These are phyloP conservation scores for Stomatorhinus ivindoensis DNA, from an alignment of 2,113 vertebrate species.

Conservation along the genomic window DNA sequence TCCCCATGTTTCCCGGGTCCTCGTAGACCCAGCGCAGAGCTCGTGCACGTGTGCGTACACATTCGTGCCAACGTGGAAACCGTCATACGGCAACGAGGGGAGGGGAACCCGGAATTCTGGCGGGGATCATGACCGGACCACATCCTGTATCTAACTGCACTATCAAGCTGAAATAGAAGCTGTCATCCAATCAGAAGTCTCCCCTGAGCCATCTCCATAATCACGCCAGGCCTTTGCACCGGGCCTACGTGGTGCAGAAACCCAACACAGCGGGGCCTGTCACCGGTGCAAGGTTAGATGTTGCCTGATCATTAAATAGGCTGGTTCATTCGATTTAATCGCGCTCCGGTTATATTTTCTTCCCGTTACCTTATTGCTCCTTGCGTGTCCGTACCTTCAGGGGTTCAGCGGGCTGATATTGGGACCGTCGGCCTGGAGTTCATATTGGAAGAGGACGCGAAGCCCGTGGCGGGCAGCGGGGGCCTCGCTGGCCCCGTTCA, in stretches of 20 bases:
- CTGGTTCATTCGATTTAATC: constrained; percentile 12
- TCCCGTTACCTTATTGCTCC: constrained; percentile 4
- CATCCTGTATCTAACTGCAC: not conserved
- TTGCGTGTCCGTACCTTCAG: not conserved
- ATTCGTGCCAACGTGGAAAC: not conserved
- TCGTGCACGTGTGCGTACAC: not conserved
- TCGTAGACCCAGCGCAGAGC: not conserved
- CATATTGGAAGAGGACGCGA: constrained; percentile 15
- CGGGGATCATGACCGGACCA: not conserved
- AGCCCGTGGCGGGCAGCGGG: not conserved
- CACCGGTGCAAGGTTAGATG: constrained; percentile 3
- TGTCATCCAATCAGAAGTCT: not conserved
- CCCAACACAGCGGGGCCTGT: not conserved
- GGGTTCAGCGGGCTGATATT: not conserved
- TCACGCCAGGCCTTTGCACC: not conserved
- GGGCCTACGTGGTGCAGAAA: no score
- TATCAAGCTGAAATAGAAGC: not conserved
- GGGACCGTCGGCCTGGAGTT: not conserved
- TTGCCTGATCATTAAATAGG: constrained; percentile 1
- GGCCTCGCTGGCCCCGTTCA: constrained; percentile 19
- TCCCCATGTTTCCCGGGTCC: not conserved
- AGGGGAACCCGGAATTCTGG: not conserved
- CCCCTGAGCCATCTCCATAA: not conserved
- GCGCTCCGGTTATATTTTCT: not conserved
- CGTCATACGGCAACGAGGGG: not conserved